Conservation (phyloP, 2,113 vertebrate genomes). For the Albula glossodonta region DNA sequence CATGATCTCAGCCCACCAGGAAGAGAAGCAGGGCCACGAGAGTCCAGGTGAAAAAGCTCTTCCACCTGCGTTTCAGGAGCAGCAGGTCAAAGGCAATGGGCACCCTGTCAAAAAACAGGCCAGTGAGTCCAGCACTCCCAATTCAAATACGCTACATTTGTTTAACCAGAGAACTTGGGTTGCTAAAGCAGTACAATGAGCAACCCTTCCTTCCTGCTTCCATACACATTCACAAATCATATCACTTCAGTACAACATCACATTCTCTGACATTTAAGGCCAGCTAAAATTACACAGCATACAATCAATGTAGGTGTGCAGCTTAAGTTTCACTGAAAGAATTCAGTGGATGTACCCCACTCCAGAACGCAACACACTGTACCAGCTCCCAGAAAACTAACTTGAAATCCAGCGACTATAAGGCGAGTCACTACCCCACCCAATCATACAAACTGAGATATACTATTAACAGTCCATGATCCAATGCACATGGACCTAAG, state of each 20-base stretch:
- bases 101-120: constrained; percentile 64
- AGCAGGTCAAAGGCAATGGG: constrained; percentile 92
- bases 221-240: background rate
- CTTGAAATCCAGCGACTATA: background rate
- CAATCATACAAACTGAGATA: too few relatives aligned
- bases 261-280: background rate
- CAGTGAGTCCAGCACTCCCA: background rate
- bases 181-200: background rate
- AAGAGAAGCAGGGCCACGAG: constrained; percentile 80
- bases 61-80: constrained; percentile 85
- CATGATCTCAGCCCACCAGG: constrained; percentile 74
- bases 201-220: too few relatives aligned
- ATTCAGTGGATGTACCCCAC: background rate
- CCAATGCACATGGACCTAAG: too few relatives aligned
- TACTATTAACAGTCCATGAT: too few relatives aligned
- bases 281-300: background rate
- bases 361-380: background rate
- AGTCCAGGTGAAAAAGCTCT: constrained; percentile 84
- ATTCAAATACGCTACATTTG: background rate
- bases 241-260: background rate
- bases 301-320: background rate
- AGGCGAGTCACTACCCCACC: too few relatives aligned
- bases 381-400: background rate
- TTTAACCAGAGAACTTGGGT: background rate
- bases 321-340: background rate